Percentiles rank a stretch among this genome's conserved stretches.
Evolutionary conservation across 2,888 invertebrate species (phyloP).

Genomic region (Parnassius apollo): DNA sequence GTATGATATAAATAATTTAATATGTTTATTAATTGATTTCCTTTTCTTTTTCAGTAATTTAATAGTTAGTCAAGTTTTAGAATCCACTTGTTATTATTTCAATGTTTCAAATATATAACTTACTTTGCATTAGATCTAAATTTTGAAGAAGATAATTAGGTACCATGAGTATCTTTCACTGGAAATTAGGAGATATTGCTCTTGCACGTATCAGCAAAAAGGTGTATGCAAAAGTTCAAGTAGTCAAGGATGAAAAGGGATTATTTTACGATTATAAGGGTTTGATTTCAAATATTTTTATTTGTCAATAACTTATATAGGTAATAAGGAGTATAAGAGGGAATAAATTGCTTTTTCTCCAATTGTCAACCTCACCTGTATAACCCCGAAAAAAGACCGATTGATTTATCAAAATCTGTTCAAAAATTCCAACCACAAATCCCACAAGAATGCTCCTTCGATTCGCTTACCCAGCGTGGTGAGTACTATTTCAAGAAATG

Average conservation of each 20-base stretch:
- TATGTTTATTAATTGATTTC: conserved; percentile 2
- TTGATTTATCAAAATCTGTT: too few relatives aligned
- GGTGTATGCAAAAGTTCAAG: conserved; percentile 65
- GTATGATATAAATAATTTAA: background rate
- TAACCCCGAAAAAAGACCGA: too few relatives aligned
- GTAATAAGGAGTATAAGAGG: too few relatives aligned
- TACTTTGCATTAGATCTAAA: background rate
- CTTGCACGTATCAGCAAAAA: conserved; percentile 63
- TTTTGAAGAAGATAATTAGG: background rate
- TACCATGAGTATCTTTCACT: conserved; percentile 57
- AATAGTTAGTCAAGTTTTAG: too few relatives aligned
- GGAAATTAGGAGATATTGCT: conserved; percentile 70
- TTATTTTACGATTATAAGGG: conserved; percentile 70
- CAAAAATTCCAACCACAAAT: too few relatives aligned
- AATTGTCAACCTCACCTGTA: too few relatives aligned
- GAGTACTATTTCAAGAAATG: too few relatives aligned
- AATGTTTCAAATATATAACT: background rate
- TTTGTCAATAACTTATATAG: background rate
- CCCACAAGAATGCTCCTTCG: too few relatives aligned
- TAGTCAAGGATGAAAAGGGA: conserved; percentile 66
- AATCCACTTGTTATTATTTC: background rate
- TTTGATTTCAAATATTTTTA: conserved; percentile 33
- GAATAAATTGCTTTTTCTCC: too few relatives aligned
- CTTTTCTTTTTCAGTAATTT: background rate
- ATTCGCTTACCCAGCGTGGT: too few relatives aligned